A percentile compares a stretch with the other conserved stretches of the same genome.
These are phyloP conservation scores for Pterostichus niger DNA, from an alignment of 2,888 invertebrate species.

Conservation along the genomic window DNA sequence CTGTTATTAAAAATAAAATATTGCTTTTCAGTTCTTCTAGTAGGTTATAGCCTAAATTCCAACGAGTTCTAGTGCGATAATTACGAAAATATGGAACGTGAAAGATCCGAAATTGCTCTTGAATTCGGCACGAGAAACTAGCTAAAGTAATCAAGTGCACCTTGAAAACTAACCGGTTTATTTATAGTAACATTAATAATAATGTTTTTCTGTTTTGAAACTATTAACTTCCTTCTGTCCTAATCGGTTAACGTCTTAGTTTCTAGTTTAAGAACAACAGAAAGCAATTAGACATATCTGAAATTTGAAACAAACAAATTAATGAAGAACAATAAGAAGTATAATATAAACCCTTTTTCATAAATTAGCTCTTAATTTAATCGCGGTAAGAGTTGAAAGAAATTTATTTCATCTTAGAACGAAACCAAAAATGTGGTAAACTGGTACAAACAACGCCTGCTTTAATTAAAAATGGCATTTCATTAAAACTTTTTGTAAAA, in stretches of 20 bases:
- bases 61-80: constrained; percentile 14
- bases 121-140: constrained; percentile 10
- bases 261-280: background rate
- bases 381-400: background rate
- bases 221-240: constrained; percentile 11
- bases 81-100: constrained; percentile 29
- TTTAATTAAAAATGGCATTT: constrained; percentile 15
- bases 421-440: background rate
- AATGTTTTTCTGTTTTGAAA: background rate
- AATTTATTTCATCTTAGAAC: background rate
- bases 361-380: background rate
- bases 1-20: no score
- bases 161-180: constrained; percentile 40
- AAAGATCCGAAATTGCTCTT: constrained; percentile 35
- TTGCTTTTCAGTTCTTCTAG: no score
- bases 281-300: background rate
- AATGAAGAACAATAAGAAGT: background rate
- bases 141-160: constrained; percentile 10
- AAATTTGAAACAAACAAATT: background rate
- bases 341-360: background rate
- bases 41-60: constrained; percentile 35
- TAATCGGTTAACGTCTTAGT: background rate
- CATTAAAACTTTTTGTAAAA: constrained; percentile 28
- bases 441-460: background rate
- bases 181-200: constrained; percentile 15